A percentile compares a stretch with the other conserved stretches of the same genome.
These are phyloP conservation scores for Nineta flava DNA, from an alignment of 2,888 invertebrate genomes.

Conservation along the genomic window DNA sequence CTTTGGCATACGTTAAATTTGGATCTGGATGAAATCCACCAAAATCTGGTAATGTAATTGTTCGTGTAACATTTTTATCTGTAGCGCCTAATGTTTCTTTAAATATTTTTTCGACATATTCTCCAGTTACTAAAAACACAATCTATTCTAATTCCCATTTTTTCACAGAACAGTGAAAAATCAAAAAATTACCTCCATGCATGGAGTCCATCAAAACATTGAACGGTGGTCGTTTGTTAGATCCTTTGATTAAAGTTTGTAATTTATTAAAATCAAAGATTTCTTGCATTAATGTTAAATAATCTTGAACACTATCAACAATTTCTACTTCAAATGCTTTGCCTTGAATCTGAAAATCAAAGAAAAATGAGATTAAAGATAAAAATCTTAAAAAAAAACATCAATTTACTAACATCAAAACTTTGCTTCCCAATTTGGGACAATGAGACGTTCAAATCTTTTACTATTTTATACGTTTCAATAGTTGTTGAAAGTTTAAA, in stretches of 20 bases:
- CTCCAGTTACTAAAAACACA: conserved; percentile 69
- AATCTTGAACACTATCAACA: conserved; percentile 81
- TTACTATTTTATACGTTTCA: conserved; percentile 62
- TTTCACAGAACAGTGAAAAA: background rate
- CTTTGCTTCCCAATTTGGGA: conserved; percentile 49
- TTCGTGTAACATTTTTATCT: conserved; percentile 53
- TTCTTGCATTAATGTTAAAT: conserved; percentile 79
- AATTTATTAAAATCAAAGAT: conserved; percentile 90
- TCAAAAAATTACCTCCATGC: conserved; percentile 61
- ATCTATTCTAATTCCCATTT: background rate
- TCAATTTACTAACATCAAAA: conserved; percentile 37
- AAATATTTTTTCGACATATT: conserved; percentile 83
- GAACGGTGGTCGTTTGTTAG: conserved; percentile 47
- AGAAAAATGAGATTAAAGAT: background rate
- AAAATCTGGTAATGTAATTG: conserved; percentile 79
- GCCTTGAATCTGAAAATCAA: conserved; percentile 42
- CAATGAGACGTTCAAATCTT: conserved; percentile 61
- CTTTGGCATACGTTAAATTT: conserved; percentile 74
- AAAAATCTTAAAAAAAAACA: background rate
- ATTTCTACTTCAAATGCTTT: conserved; percentile 68
- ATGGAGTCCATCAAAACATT: conserved; percentile 84
- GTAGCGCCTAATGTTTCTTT: conserved; percentile 69
- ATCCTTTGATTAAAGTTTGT: conserved; percentile 53
- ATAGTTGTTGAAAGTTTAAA: conserved; percentile 66
- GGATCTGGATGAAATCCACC: conserved; percentile 96